Evolutionary conservation across 2,113 vertebrate genomes (phyloP).

Genomic region (Oostethus manadensis): DNA sequence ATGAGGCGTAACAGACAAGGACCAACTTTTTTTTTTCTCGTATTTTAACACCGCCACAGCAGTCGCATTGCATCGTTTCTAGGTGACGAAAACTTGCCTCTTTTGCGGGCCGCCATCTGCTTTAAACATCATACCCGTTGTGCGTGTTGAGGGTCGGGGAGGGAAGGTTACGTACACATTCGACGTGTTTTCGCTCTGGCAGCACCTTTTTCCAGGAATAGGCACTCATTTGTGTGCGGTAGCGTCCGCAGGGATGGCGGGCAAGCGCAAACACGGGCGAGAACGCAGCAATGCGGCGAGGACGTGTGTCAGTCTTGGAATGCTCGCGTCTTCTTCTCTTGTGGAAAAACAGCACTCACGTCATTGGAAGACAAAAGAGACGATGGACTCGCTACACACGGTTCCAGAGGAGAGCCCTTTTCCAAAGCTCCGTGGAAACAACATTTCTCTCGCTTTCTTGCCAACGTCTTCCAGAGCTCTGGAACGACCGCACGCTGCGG

Average conservation of each 20-base stretch:
- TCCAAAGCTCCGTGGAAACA: background rate
- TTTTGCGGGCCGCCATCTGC: constrained; percentile 3
- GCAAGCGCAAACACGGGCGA: background rate
- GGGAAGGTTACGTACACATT: background rate
- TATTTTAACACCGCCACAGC: constrained; percentile 1
- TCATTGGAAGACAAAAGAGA: background rate
- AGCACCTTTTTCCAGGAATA: background rate
- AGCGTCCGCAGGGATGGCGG: background rate
- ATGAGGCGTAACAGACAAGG: background rate
- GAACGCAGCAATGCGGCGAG: background rate
- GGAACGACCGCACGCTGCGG: constrained; percentile 1
- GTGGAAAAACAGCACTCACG: background rate
- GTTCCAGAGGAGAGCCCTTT: background rate
- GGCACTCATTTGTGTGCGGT: constrained; percentile 5
- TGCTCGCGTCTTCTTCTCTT: background rate
- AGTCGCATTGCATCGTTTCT: background rate
- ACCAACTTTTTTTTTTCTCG: background rate
- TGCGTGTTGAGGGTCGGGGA: background rate
- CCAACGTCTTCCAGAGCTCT: background rate
- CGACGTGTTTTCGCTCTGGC: background rate
- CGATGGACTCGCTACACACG: too few species aligned
- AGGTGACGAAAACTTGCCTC: constrained; percentile 4
- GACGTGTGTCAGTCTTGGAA: background rate
- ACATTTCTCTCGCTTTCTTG: background rate
- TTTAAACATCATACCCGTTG: constrained; percentile 3